Percentiles rank a stretch among this genome's conserved stretches.
phyloP scores from a whole-genome alignment of 2,888 invertebrate genomes.

The Polylopha cassiicola region DNA sequence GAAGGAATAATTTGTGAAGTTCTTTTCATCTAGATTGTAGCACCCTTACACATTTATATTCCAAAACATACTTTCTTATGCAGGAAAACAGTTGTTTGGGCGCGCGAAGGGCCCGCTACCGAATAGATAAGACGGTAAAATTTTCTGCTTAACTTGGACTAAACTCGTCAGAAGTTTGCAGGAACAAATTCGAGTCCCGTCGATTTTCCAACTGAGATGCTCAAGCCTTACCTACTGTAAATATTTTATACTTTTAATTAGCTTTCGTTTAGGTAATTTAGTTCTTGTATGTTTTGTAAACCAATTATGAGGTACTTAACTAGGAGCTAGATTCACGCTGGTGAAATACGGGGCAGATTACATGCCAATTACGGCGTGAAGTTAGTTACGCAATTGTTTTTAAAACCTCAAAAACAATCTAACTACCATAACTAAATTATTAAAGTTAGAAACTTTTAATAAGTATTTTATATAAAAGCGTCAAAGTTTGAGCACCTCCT shows the following conservation, averaged over 20 bases:
- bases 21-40: slow-evolving; percentile 8
- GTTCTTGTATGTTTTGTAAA: no score
- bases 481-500: slow-evolving; percentile 2
- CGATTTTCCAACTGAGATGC: slow-evolving; percentile 29
- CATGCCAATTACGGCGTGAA: no score
- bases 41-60: slow-evolving; percentile 7
- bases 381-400: no score
- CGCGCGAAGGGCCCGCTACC: slow-evolving; percentile 19
- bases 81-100: slow-evolving; percentile 7
- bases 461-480: no score
- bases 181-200: slow-evolving; percentile 37
- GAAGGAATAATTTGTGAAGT: slow-evolving; percentile 1
- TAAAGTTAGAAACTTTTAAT: no score
- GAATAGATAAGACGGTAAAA: slow-evolving; percentile 24
- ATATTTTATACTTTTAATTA: no score
- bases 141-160: slow-evolving; percentile 29
- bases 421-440: no score
- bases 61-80: slow-evolving; percentile 8
- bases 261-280: no score
- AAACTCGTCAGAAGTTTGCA: slow-evolving; percentile 37
- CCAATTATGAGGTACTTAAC: no score
- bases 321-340: no score
- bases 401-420: no score
- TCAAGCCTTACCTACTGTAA: slow-evolving; percentile 14
- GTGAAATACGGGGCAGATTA: no score